Evolutionary conservation across 1,140 invertebrate genomes (phyloP).

Genomic region (Calephelis virginiensis): DNA sequence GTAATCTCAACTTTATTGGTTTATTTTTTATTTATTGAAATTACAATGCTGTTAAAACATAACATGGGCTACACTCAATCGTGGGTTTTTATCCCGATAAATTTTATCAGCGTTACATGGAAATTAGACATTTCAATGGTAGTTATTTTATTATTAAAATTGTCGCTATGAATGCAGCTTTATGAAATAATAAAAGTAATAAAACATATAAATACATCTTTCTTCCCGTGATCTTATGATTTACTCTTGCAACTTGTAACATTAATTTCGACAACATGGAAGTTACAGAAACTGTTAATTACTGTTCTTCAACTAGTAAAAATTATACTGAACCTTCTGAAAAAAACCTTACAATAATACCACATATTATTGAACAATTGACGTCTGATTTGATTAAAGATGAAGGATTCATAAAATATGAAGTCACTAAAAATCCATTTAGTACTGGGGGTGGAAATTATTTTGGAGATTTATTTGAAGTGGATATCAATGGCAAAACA

Average conservation of each 20-base stretch:
- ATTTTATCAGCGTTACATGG: no score
- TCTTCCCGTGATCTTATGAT: background rate
- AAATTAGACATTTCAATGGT: no score
- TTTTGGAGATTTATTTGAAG: constrained; percentile 31
- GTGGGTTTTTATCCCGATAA: no score
- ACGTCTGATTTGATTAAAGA: constrained; percentile 33
- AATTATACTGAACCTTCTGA: background rate
- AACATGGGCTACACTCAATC: no score
- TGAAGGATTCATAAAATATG: constrained; percentile 35
- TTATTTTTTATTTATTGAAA: no score
- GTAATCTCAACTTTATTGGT: no score
- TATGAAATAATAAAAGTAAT: background rate
- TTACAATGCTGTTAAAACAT: no score
- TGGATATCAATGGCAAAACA: constrained; percentile 30
- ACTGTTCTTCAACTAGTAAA: background rate
- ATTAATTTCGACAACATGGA: background rate
- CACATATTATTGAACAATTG: constrained; percentile 19
- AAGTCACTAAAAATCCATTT: constrained; percentile 26
- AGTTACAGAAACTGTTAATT: constrained; percentile 6
- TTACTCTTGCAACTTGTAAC: background rate
- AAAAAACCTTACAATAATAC: background rate
- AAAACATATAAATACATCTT: background rate
- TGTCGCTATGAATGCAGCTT: background rate
- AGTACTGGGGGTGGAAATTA: constrained; percentile 29
- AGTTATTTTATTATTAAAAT: no score